These are phyloP conservation scores for Peromyscus attwateri DNA, from an alignment of 2,797 vertebrate species.

Conservation along the genomic window DNA sequence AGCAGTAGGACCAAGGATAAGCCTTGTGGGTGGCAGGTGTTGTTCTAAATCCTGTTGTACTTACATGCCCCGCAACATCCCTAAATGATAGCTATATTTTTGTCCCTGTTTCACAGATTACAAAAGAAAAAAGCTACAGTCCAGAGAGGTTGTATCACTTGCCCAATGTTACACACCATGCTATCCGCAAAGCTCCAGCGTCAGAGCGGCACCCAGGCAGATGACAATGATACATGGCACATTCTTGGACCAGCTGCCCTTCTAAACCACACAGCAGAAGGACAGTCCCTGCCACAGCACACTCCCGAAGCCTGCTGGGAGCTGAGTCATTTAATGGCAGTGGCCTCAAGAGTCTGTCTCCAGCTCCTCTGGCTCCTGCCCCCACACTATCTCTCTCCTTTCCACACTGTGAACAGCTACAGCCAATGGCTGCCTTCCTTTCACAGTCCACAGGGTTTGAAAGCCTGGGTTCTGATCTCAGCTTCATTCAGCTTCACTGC, in stretches of 20 bases:
- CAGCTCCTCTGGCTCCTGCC: not conserved
- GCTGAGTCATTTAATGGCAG: not conserved
- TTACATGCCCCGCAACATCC: not conserved
- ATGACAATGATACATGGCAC: not conserved
- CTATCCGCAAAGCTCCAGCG: not conserved
- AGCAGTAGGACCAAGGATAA: not conserved
- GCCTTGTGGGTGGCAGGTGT: not conserved
- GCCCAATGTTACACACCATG: not conserved
- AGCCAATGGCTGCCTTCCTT: not conserved
- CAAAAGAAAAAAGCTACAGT: not conserved
- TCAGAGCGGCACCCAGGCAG: not conserved
- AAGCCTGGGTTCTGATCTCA: not conserved
- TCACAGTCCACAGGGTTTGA: not conserved
- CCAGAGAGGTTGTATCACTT: not conserved
- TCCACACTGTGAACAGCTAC: not conserved
- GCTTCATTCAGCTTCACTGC: not conserved
- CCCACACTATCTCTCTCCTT: not conserved
- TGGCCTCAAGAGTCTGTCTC: not conserved
- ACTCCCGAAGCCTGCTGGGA: not conserved
- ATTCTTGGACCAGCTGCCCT: not conserved
- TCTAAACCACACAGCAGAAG: constrained; percentile 18
- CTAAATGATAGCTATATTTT: not conserved
- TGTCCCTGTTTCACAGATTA: not conserved
- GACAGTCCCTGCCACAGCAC: not conserved
- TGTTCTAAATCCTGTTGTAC: not conserved